Conservation (phyloP, 2,888 invertebrate species). For the Polyommatus icarus region DNA sequence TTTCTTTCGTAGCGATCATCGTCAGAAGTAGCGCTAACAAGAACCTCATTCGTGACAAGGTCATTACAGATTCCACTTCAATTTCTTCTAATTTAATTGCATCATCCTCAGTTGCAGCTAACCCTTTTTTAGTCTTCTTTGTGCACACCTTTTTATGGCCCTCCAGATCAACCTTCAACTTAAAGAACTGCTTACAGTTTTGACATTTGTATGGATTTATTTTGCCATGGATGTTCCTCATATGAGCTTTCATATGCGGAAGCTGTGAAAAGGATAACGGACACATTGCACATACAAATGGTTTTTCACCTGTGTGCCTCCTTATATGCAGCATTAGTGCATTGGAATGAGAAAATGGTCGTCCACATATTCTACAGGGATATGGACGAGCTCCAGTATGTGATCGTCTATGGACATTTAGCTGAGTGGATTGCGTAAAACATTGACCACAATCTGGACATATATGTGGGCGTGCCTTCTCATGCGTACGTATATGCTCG, state of each 20-base stretch:
- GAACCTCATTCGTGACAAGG: constrained; percentile 87
- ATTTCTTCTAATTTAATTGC: constrained; percentile 59
- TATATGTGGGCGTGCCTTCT: constrained; percentile 86
- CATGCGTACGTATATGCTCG: constrained; percentile 91
- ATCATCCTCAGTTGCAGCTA: neutral
- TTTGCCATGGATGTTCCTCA: constrained; percentile 91
- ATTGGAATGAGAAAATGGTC: constrained; percentile 91
- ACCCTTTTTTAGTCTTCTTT: neutral
- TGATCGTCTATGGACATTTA: constrained; percentile 90
- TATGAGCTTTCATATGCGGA: constrained; percentile 93
- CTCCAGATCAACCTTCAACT: constrained; percentile 87
- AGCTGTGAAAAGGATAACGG: constrained; percentile 89
- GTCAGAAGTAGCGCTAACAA: constrained; percentile 89
- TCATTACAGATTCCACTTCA: constrained; percentile 78
- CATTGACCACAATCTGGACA: constrained; percentile 89
- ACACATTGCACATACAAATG: constrained; percentile 86
- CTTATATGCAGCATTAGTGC: constrained; percentile 91
- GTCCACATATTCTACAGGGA: constrained; percentile 88
- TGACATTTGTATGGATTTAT: constrained; percentile 88
- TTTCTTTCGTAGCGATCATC: constrained; percentile 90
- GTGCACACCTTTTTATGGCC: constrained; percentile 73
- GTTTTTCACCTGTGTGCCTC: constrained; percentile 92
- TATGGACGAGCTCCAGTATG: constrained; percentile 93
- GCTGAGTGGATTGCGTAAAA: constrained; percentile 91
- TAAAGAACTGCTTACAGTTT: constrained; percentile 86